phyloP scores from a whole-genome alignment of 2,888 invertebrate genomes.

The Nomada hirtipes region DNA sequence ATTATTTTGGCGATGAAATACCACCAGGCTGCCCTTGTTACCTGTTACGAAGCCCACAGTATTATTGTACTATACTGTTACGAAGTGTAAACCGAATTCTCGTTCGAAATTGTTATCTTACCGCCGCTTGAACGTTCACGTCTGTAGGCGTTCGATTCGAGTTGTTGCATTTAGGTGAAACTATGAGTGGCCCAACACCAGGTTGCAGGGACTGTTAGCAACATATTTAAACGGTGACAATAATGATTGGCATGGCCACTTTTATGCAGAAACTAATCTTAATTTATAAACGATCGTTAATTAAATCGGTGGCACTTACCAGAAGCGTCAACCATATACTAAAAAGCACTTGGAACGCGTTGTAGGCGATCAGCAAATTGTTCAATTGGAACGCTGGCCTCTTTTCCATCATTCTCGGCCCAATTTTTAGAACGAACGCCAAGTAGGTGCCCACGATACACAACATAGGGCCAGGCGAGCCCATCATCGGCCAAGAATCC shows the following conservation, averaged over 20 bases:
- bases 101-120: slow-evolving; percentile 4
- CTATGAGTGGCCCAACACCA: neutral
- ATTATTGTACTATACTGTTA: neutral
- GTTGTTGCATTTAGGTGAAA: slow-evolving; percentile 12
- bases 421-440: slow-evolving; percentile 90
- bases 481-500: slow-evolving; percentile 92
- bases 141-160: neutral
- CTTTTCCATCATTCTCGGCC: slow-evolving; percentile 91
- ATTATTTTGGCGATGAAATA: slow-evolving; percentile 87
- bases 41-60: slow-evolving; percentile 75
- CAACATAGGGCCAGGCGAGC: slow-evolving; percentile 89
- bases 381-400: slow-evolving; percentile 90
- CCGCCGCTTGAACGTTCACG: neutral
- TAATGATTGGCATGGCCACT: no score
- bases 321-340: slow-evolving; percentile 90
- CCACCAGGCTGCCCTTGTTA: slow-evolving; percentile 86
- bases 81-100: neutral
- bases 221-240: neutral
- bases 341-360: slow-evolving; percentile 94
- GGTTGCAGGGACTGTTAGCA: slow-evolving; percentile 5
- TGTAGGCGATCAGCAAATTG: slow-evolving; percentile 91
- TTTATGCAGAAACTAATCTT: neutral
- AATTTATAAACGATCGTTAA: neutral
- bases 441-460: slow-evolving; percentile 88
- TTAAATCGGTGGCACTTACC: slow-evolving; percentile 77